Conservation (phyloP, 2,888 invertebrate species). For the Drosophila planitibia region DNA sequence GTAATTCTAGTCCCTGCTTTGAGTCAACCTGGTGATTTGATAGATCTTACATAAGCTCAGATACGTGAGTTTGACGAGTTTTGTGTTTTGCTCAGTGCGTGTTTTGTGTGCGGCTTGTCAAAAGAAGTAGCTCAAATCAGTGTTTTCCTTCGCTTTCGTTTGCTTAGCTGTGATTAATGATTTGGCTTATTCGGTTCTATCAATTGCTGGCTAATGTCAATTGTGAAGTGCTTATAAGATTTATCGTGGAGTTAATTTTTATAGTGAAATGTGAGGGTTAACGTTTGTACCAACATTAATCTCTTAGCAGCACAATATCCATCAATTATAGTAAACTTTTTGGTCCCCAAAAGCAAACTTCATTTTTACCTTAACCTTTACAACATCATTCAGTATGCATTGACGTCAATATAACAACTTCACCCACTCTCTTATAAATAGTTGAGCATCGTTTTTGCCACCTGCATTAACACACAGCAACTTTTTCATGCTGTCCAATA, state of each 20-base stretch:
- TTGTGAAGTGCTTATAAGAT: slow-evolving; percentile 8
- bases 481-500: slow-evolving; percentile 27
- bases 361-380: slow-evolving; percentile 20
- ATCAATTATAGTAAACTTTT: slow-evolving; percentile 43
- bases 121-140: background rate
- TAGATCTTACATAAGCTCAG: background rate
- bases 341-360: background rate
- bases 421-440: slow-evolving; percentile 23
- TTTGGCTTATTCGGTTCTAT: slow-evolving; percentile 12
- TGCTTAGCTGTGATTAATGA: slow-evolving; percentile 46
- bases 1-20: slow-evolving; percentile 28
- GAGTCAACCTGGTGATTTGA: slow-evolving; percentile 5
- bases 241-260: slow-evolving; percentile 36
- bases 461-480: slow-evolving; percentile 33
- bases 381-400: slow-evolving; percentile 44
- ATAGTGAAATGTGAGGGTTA: slow-evolving; percentile 29
- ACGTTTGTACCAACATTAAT: slow-evolving; percentile 38
- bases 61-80: slow-evolving; percentile 9
- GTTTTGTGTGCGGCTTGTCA: background rate
- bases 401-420: slow-evolving; percentile 33
- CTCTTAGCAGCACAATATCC: slow-evolving; percentile 35
- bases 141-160: background rate
- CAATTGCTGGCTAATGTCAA: slow-evolving; percentile 32
- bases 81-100: slow-evolving; percentile 9
- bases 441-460: slow-evolving; percentile 37